A percentile compares a stretch with the other conserved stretches of the same genome.
Conservation (phyloP, 2,888 invertebrate species). For the Glyphotaelius pellucidus region DNA sequence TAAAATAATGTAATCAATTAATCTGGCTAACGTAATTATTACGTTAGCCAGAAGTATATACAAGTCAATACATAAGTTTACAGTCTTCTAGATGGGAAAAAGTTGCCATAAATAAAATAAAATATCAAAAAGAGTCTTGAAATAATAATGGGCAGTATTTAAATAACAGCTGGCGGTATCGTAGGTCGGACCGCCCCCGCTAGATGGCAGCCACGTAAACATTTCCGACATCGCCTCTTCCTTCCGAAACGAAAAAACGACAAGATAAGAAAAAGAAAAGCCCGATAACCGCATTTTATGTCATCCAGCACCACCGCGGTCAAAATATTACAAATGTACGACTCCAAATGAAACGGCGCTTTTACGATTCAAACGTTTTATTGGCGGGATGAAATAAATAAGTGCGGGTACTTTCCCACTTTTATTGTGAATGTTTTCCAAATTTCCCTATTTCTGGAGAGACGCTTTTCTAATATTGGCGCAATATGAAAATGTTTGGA, state of each 20-base stretch:
- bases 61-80: not conserved
- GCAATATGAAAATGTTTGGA: not conserved
- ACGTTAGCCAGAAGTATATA: not conserved
- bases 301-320: constrained; percentile 19
- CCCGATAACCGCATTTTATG: constrained; percentile 47
- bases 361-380: constrained; percentile 51
- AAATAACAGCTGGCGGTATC: not conserved
- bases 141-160: not conserved
- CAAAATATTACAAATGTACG: constrained; percentile 51
- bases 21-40: too few relatives aligned
- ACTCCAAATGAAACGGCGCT: constrained; percentile 36
- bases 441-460: not conserved
- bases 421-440: constrained; percentile 26
- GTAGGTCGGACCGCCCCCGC: not conserved
- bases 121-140: not conserved
- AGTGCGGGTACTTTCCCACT: not conserved
- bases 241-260: constrained; percentile 31
- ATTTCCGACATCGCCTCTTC: constrained; percentile 26
- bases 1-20: too few relatives aligned
- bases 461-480: not conserved
- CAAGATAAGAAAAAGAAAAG: constrained; percentile 45
- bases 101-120: not conserved
- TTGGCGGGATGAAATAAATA: constrained; percentile 43
- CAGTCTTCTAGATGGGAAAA: not conserved
- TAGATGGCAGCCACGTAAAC: constrained; percentile 15